A percentile compares a stretch with the other conserved stretches of the same genome.
Evolutionary conservation across 2,113 vertebrate species (phyloP).

Genomic region (Ictidomys tridecemlineatus): DNA sequence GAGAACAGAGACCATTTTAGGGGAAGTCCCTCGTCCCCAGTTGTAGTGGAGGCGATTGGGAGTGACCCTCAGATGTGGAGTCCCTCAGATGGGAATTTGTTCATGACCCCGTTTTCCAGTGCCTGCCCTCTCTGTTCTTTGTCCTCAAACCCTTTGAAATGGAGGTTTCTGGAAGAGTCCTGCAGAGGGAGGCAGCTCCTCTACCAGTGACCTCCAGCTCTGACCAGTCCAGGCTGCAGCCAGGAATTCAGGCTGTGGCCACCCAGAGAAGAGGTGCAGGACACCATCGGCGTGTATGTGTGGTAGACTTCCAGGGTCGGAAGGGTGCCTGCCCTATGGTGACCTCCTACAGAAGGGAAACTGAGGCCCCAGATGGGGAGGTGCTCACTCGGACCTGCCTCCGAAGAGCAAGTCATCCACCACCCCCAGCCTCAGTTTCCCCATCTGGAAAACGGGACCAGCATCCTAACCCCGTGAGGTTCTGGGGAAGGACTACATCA

Average conservation of each 20-base stretch:
- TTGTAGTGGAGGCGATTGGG: not conserved
- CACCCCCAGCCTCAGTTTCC: conserved; percentile 7
- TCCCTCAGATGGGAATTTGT: not conserved
- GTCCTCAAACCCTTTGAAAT: not conserved
- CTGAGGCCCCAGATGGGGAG: not conserved
- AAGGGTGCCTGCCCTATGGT: no score
- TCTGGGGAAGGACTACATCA: not conserved
- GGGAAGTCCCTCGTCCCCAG: not conserved
- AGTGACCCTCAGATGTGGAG: no score
- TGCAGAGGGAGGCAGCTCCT: not conserved
- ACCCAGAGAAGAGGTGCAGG: not conserved
- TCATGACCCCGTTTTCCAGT: not conserved
- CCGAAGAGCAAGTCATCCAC: not conserved
- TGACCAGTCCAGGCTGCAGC: not conserved
- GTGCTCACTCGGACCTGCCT: not conserved
- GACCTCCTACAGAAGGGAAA: not conserved
- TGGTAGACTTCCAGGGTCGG: not conserved
- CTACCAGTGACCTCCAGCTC: not conserved
- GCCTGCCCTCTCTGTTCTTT: not conserved
- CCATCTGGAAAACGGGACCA: conserved; percentile 1
- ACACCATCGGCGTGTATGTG: not conserved
- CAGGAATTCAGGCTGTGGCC: not conserved
- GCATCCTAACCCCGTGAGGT: not conserved
- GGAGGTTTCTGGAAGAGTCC: not conserved
- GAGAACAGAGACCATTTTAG: not conserved